Base-by-base conservation (phyloP, 2,888 invertebrate genomes). In the Drosophila kanekoi region DNA sequence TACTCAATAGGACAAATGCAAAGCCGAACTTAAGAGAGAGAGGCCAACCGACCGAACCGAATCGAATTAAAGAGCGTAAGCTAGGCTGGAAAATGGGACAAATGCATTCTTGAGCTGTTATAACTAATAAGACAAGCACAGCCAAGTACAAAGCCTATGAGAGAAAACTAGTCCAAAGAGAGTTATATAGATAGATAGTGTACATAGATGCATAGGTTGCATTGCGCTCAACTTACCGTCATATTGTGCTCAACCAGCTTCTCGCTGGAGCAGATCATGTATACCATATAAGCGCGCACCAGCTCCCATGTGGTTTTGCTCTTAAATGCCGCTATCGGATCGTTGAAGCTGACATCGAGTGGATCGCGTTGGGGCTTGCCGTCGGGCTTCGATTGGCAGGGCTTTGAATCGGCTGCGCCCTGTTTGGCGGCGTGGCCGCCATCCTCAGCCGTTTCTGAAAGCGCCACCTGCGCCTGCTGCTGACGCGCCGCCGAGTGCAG, bases 221-320 rank as follows among this genome's bases (percentile, higher is more conserved):
- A 32, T 18, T 16, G 11, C n/a, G 28, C 49, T 56, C 13, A 23
- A 77, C 94, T 95, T 94, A 98, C 98, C 97, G 96, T 95, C 94
- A 95, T 96, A 92, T 98, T 98, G 93, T 98, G 95, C 91, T 98
- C 96, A 79, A 99, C 98, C 81, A 99, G 93, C 92, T 95, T 96
- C 90, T 96, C 95, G 90, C 96, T 94, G 62, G 97, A 96, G 93
- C 98, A 98, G 92, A 99, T 93, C 91, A 96, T 95, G 93, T 98
- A 98, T 81, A 99, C 98, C 90, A 98, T 89, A 92, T 97, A 96
- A 41, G 98, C 98, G 78, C 99, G 94, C 54, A 98, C 91, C 81
- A 99, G 94, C 93, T 99, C 98, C 93, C 94, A 95, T 80, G 97
- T 98, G 86, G 97, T 97, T 94, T 99, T 99, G 93, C 98, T 98